Evolutionary conservation across 2,888 invertebrate genomes (phyloP), one percentile per base, ranked within the genome.

Genomic region (Hemaris fuciformis): DNA sequence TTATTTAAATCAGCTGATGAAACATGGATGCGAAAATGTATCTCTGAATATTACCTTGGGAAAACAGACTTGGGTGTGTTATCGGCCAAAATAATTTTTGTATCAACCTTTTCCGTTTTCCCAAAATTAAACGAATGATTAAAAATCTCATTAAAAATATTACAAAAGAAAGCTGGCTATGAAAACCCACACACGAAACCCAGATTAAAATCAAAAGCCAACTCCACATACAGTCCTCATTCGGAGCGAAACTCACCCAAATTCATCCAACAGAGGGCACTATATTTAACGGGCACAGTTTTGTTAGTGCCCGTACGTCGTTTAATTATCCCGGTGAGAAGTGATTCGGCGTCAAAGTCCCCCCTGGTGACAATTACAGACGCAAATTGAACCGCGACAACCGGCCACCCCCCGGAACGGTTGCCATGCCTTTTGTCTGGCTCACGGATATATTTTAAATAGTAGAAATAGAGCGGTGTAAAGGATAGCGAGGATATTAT

Each of bases 311-410:
- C 48, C 64, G 68, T 66, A 69, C 71, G 63, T 68, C 75, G 78
- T 76, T 79, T 83, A 83, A 84, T 83, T 82, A 83, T 79, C 71
- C 72, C 73, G 71, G 75, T 70, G 76, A 75, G 77, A 77, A 80
- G 79, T 80, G 82, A 84, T 80, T 82, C 77, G 27, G 46, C 72
- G 74, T 77, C 79, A 76, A 73, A 74, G 77, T 43, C 15, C 23
- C 41, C 57, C 53, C 53, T 31, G 53, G 23, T 25, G 42, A 43
- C 58, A 59, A 59, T 59, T 59, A 59, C 59, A 59, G 38, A 46
- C 34, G 31, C 45, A 59, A 59, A 59, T 59, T 46, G 59, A 25
- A 25, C 45, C 43, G 31, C 45, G 43, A 59, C 46, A 46, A 43
- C 46, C 45, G 31, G 25, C 43, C 43, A 58, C 27, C 18, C 38